phyloP scores from a whole-genome alignment of 2,113 vertebrate genomes.

The Tonatia bakeri region DNA sequence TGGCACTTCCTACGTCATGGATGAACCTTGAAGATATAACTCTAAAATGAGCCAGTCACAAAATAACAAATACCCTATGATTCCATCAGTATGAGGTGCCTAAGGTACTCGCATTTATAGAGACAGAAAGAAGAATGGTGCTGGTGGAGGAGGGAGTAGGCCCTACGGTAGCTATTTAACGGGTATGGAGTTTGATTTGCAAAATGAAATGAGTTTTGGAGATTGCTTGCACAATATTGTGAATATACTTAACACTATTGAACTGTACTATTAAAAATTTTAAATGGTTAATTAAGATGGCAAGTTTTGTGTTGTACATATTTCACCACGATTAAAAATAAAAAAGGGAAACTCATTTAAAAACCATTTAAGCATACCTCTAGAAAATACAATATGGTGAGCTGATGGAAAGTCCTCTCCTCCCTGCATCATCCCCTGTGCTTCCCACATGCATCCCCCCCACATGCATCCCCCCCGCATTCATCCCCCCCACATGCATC shows the following conservation, averaged over 20 bases:
- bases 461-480: background rate
- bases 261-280: background rate
- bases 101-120: background rate
- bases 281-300: background rate
- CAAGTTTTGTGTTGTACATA: background rate
- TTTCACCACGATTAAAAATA: background rate
- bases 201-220: background rate
- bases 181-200: background rate
- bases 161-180: background rate
- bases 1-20: background rate
- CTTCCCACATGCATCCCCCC: too few relatives aligned
- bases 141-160: too few relatives aligned
- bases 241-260: background rate
- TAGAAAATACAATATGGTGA: background rate
- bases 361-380: background rate
- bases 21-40: background rate
- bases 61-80: background rate
- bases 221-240: background rate
- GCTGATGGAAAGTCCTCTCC: background rate
- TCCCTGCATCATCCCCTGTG: background rate
- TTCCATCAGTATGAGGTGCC: background rate
- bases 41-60: background rate
- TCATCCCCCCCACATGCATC: too few relatives aligned
- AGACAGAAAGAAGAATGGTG: background rate
- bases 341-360: background rate